Conservation (phyloP, 2,888 invertebrate genomes). For the Zonitis immaculata region DNA sequence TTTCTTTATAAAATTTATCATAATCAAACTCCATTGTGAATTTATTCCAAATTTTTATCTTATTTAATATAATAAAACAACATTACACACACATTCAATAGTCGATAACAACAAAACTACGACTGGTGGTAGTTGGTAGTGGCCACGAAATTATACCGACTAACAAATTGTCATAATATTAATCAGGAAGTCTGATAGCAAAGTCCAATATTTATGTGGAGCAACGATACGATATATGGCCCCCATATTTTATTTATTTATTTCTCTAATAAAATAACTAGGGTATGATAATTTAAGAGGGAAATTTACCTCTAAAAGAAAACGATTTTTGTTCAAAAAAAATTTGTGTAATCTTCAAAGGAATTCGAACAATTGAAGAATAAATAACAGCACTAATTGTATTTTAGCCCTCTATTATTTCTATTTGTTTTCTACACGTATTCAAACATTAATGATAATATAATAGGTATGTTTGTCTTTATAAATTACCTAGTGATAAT, state of each 20-base stretch:
- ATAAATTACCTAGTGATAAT: too few species aligned
- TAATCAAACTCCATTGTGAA: constrained; percentile 33
- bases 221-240: constrained; percentile 15
- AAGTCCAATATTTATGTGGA: constrained; percentile 31
- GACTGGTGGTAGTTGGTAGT: constrained; percentile 3
- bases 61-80: constrained; percentile 5
- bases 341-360: too few species aligned
- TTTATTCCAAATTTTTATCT: not conserved
- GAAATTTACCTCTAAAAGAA: too few species aligned
- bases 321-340: too few species aligned
- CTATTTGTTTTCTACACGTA: too few species aligned
- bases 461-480: too few species aligned
- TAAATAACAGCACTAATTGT: too few species aligned
- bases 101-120: constrained; percentile 10
- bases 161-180: constrained; percentile 26
- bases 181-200: constrained; percentile 34
- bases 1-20: constrained; percentile 38
- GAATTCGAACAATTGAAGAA: too few species aligned
- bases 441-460: too few species aligned
- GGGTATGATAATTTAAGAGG: too few species aligned
- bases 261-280: too few species aligned
- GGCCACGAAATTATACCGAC: constrained; percentile 24
- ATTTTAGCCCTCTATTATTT: too few species aligned
- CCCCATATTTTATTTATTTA: not conserved
- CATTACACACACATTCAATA: constrained; percentile 1